These are phyloP conservation scores for Lasioglossum marginatum DNA, from an alignment of 2,888 invertebrate species.

Conservation along the genomic window DNA sequence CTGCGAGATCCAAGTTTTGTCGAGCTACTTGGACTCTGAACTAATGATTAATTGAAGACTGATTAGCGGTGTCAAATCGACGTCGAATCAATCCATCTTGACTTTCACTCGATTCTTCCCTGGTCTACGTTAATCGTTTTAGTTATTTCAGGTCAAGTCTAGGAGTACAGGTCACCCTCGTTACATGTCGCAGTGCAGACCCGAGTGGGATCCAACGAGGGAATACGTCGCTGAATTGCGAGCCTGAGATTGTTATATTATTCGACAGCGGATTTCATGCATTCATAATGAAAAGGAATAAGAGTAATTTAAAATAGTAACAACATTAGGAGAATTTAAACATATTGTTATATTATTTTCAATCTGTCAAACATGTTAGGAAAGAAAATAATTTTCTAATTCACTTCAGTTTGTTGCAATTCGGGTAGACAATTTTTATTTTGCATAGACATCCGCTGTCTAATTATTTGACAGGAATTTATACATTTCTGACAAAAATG, in stretches of 20 bases:
- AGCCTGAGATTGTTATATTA: background rate
- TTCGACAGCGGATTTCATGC: no score
- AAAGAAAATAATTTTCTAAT: no score
- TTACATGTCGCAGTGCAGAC: background rate
- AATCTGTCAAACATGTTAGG: no score
- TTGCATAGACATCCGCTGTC: no score
- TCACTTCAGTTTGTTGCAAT: no score
- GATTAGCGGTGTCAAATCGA: background rate
- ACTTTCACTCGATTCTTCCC: background rate
- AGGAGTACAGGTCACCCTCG: background rate
- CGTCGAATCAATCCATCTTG: background rate
- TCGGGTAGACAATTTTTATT: no score
- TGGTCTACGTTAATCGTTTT: background rate
- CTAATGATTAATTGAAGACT: conserved; percentile 14
- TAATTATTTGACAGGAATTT: no score
- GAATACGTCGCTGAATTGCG: background rate
- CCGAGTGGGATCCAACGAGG: background rate
- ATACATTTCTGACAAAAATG: no score
- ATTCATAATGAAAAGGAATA: no score
- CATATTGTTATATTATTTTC: no score
- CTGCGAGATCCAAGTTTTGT: conserved; percentile 30
- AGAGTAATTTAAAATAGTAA: no score
- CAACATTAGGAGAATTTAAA: no score
- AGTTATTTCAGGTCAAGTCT: background rate
- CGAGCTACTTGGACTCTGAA: conserved; percentile 26